Percentiles rank a stretch among this genome's conserved stretches.
Conservation (phyloP, 2,888 invertebrate species). For the Deilephila porcellus region DNA sequence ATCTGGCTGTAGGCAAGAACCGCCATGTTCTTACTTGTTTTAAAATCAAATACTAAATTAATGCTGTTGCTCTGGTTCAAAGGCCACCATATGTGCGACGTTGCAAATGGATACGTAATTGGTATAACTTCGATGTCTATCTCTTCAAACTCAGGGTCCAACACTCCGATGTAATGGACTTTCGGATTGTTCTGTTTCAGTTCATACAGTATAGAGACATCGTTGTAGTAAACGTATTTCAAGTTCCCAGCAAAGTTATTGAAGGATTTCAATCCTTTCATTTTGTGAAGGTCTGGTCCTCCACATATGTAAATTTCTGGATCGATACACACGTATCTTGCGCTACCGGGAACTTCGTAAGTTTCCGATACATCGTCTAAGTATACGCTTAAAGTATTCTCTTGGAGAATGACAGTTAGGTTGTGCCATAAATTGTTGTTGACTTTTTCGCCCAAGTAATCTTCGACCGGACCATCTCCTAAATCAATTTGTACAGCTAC, state of each 20-base stretch:
- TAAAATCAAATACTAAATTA: conserved; percentile 93
- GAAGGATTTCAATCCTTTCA: conserved; percentile 91
- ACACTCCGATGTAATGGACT: conserved; percentile 91
- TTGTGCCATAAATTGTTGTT: conserved; percentile 95
- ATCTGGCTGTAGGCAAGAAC: conserved; percentile 94
- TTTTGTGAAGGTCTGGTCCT: conserved; percentile 93
- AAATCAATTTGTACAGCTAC: conserved; percentile 95
- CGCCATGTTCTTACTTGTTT: conserved; percentile 92
- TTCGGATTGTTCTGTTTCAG: conserved; percentile 93
- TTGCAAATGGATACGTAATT: conserved; percentile 95
- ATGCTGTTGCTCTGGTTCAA: conserved; percentile 89
- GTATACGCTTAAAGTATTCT: conserved; percentile 89
- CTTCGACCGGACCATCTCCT: conserved; percentile 90
- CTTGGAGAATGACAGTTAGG: conserved; percentile 92
- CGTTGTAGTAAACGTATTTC: conserved; percentile 97
- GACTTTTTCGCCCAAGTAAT: conserved; percentile 87
- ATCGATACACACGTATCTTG: conserved; percentile 92
- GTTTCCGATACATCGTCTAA: conserved; percentile 89
- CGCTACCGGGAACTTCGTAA: conserved; percentile 88
- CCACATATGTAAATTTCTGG: conserved; percentile 97
- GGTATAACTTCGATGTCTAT: conserved; percentile 94
- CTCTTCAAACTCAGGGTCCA: conserved; percentile 93
- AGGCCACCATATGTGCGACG: conserved; percentile 96
- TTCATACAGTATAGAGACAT: conserved; percentile 95
- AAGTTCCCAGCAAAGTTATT: conserved; percentile 95